Base-by-base conservation (phyloP, 2,888 invertebrate genomes). In the Cosmia pyralina region DNA sequence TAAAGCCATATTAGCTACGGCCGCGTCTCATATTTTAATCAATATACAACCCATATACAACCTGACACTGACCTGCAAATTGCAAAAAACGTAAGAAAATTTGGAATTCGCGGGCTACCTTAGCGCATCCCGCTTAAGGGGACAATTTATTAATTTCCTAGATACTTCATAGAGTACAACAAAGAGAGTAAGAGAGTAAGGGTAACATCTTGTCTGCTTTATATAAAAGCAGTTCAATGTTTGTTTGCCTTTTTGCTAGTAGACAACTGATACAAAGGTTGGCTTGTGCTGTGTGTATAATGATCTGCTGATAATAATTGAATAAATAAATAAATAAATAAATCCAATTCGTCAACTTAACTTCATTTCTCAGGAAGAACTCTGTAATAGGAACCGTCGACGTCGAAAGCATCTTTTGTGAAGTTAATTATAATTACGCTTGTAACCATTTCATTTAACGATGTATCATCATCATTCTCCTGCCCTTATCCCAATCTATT, bases 361-460 rank as follows among this genome's bases (percentile, higher is more conserved):
- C n/a, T n/a, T 38, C 10, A 2, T 58, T n/a, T 58, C n/a, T 34
- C 1, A 57, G 15, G n/a, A 15, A 15, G 15, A 64, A 64, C 15
- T 15, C 8, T 41, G n/a, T n/a, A 11, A 38, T n/a, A n/a, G 1
- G 11, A 58, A 55, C 64, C 10, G 6, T n/a, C 15, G 17, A 38
- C 17, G 17, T 4, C 11, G 11, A 58, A 64, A 64, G n/a, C 38
- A 57, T 38, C 1, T 41, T 19, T 19, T 34, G 22, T 22, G 7
- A 17, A n/a, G 6, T 38, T 41, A n/a, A 34, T 48, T 41, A 38
- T 41, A 38, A 34, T 48, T 41, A 57, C 7, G 13, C 44, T 22
- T 58, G 4, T n/a, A 48, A 55, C 38, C 15, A 70, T 78, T 63
- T 59, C 55, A 44, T 28, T 28, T 28, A 28, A 28, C 28, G 3